Conservation (phyloP, 1,140 invertebrate species). For the Drosophila equinoxialis region DNA sequence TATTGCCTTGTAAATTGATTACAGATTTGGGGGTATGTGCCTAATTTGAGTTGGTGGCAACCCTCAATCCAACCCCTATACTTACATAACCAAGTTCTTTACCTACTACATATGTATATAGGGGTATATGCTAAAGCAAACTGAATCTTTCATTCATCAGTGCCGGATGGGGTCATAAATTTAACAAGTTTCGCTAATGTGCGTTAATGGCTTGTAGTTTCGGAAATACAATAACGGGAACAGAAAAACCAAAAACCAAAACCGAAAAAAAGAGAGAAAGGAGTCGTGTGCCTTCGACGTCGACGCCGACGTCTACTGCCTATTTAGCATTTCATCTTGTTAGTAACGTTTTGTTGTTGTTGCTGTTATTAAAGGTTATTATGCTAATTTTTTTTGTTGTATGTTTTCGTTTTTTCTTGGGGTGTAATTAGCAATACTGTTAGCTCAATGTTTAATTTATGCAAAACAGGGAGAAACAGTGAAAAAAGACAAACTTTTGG, state of each 20-base stretch:
- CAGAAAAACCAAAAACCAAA: constrained; percentile 16
- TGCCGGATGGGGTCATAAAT: constrained; percentile 66
- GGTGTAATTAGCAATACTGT: constrained; percentile 75
- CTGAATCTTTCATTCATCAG: constrained; percentile 37
- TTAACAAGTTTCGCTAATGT: constrained; percentile 78
- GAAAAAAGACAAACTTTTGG: constrained; percentile 4
- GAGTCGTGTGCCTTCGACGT: constrained; percentile 24
- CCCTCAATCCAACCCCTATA: constrained; percentile 4
- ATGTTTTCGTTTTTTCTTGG: constrained; percentile 71
- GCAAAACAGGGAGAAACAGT: constrained; percentile 44
- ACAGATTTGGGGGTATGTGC: not conserved
- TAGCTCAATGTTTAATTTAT: constrained; percentile 73
- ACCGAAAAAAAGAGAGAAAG: constrained; percentile 7
- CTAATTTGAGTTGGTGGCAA: not conserved
- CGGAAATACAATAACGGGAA: constrained; percentile 15
- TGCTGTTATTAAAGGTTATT: constrained; percentile 52
- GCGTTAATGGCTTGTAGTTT: constrained; percentile 78
- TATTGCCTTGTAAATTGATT: not conserved
- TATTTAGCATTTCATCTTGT: constrained; percentile 55
- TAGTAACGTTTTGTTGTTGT: constrained; percentile 14
- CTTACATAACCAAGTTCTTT: not conserved
- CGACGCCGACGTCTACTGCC: constrained; percentile 28
- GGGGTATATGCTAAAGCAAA: constrained; percentile 29
- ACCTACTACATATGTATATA: not conserved
- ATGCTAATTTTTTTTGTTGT: constrained; percentile 75